Conservation (phyloP, 2,888 invertebrate genomes). For the Allophyes oxyacanthae region DNA sequence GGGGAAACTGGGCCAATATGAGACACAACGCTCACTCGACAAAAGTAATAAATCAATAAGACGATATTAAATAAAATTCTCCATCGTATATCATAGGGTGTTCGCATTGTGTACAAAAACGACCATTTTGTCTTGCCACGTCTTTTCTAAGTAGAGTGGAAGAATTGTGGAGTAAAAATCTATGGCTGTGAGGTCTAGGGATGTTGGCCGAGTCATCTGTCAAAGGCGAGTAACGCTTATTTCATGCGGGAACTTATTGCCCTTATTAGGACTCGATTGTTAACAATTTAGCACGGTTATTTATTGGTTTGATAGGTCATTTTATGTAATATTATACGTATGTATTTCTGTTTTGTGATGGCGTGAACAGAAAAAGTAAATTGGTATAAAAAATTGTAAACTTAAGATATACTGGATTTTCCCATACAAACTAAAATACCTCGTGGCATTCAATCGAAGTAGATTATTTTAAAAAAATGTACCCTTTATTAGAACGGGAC, state of each 20-base stretch:
- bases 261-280: conserved; percentile 77
- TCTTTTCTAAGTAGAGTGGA: conserved; percentile 43
- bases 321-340: conserved; percentile 27
- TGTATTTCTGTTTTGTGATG: not conserved
- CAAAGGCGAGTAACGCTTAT: conserved; percentile 77
- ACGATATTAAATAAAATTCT: conserved; percentile 85
- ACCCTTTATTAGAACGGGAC: too few species aligned
- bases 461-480: too few species aligned
- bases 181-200: conserved; percentile 54
- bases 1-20: conserved; percentile 66
- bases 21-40: conserved; percentile 62
- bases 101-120: conserved; percentile 70
- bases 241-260: conserved; percentile 80
- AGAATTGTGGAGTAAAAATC: conserved; percentile 36
- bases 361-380: not conserved
- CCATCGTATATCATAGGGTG: conserved; percentile 79
- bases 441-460: too few species aligned
- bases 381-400: not conserved
- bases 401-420: too few species aligned
- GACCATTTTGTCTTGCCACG: conserved; percentile 65
- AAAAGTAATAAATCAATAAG: conserved; percentile 83
- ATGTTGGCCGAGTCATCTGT: conserved; percentile 66
- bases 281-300: conserved; percentile 69
- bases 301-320: conserved; percentile 60
- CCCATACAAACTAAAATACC: too few species aligned